Conservation (phyloP, 1,140 invertebrate species). For the Leptoteleia sp. region DNA sequence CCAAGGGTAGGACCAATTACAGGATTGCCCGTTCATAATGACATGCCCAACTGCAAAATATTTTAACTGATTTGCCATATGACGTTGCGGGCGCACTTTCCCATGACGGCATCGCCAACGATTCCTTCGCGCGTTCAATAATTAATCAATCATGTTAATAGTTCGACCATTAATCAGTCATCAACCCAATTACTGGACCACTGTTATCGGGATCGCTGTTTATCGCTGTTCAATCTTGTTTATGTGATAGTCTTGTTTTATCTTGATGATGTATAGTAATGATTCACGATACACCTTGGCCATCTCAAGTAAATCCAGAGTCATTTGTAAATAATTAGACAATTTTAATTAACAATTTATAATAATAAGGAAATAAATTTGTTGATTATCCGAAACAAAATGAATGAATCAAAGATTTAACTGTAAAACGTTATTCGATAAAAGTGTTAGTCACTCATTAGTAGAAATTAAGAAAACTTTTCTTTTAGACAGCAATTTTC, state of each 20-base stretch:
- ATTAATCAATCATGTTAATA: slow-evolving; percentile 47
- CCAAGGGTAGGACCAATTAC: slow-evolving; percentile 48
- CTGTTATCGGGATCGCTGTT: slow-evolving; percentile 10
- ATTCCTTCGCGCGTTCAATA: slow-evolving; percentile 14
- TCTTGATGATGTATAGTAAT: slow-evolving; percentile 19
- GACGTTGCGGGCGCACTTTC: slow-evolving; percentile 30
- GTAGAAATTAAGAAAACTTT: too few species aligned
- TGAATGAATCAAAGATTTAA: too few species aligned
- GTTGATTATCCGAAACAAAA: too few species aligned
- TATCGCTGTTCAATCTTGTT: slow-evolving; percentile 15
- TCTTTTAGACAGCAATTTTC: too few species aligned
- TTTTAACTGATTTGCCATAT: slow-evolving; percentile 63
- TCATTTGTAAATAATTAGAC: too few species aligned
- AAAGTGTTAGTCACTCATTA: too few species aligned
- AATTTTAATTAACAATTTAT: too few species aligned
- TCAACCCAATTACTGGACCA: slow-evolving; percentile 22
- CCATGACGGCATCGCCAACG: slow-evolving; percentile 16
- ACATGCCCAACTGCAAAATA: slow-evolving; percentile 27
- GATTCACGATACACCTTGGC: too few species aligned
- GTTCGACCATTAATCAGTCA: slow-evolving; percentile 26
- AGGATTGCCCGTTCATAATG: slow-evolving; percentile 43
- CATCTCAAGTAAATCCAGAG: too few species aligned
- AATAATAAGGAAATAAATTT: too few species aligned
- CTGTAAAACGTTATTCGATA: too few species aligned
- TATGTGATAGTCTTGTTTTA: slow-evolving; percentile 23